Base-by-base conservation (phyloP, 2,888 invertebrate genomes). In the Dascillus cervinus region DNA sequence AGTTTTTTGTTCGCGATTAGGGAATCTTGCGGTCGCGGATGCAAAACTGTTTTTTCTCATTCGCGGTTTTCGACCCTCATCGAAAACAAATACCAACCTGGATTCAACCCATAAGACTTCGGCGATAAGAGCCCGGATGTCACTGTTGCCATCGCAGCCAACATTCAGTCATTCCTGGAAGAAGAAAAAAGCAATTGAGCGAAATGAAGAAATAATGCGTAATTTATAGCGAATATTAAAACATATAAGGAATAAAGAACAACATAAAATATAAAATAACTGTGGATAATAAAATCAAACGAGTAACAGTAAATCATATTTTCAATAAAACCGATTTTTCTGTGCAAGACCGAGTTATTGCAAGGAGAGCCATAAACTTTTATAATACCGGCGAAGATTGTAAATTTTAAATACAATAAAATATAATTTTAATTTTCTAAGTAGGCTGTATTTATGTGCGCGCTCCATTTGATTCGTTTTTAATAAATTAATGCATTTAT, bases 61-160 rank as follows among this genome's bases (percentile, higher is more conserved):
- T n/a, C n/a, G n/a, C n/a, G n/a, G n/a, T n/a, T n/a, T n/a, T n/a
- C n/a, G n/a, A n/a, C n/a, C n/a, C n/a, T n/a, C n/a, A n/a, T n/a
- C n/a, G n/a, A n/a, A n/a, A n/a, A n/a, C n/a, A n/a, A n/a, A n/a
- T n/a, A n/a, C n/a, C n/a, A n/a, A 64, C 64, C 64, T 49, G 60
- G 43, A 50, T 51, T 62, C 49, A 65, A 49, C 49, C 61, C 64
- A 54, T 64, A 65, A 27, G 64, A 62, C 52, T 65, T 65, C 43
- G 65, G 64, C 34, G 64, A 65, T 34, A 65, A 53, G 43, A 65
- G 58, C 44, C 64, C 65, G 44, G 64, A 58, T 37, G 64, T 64
- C 44, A 65, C 62, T 39, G 65, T 63, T 50, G 65, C 63, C 65
- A 65, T 65, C 42, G 56, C 53, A 37, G 55, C 53, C 59, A 62